A percentile compares a stretch with the other conserved stretches of the same genome.
Evolutionary conservation across 2,797 vertebrate genomes (phyloP).

Genomic region (Dicrostonyx torquatus): DNA sequence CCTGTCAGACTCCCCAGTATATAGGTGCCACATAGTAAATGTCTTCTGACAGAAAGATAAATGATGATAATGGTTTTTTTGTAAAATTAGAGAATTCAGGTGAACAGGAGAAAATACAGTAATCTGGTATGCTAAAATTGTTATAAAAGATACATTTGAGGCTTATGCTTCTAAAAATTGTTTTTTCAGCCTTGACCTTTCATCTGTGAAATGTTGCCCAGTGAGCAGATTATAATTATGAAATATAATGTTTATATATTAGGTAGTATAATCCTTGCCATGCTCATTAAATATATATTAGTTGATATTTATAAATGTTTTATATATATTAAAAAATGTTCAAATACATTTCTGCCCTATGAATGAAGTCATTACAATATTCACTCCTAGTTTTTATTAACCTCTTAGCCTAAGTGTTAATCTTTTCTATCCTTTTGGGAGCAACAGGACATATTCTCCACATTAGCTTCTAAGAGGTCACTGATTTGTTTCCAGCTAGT

Average conservation of each 20-base stretch:
- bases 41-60: slow-evolving; percentile 4
- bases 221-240: slow-evolving; percentile 75
- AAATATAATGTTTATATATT: slow-evolving; percentile 78
- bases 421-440: slow-evolving; percentile 76
- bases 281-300: slow-evolving; percentile 76
- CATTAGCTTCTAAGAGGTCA: slow-evolving; percentile 80
- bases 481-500: slow-evolving; percentile 80
- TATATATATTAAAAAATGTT: slow-evolving; percentile 74
- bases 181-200: slow-evolving; percentile 74
- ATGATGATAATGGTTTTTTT: slow-evolving; percentile 30
- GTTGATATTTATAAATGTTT: slow-evolving; percentile 79
- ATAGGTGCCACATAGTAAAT: slow-evolving; percentile 12
- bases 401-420: slow-evolving; percentile 77
- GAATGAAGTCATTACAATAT: slow-evolving; percentile 70
- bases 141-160: slow-evolving; percentile 62
- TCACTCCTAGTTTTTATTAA: slow-evolving; percentile 81
- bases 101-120: slow-evolving; percentile 67
- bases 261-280: slow-evolving; percentile 58
- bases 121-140: slow-evolving; percentile 71
- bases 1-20: background rate
- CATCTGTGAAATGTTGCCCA: slow-evolving; percentile 74
- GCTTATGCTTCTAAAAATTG: slow-evolving; percentile 62
- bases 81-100: slow-evolving; percentile 53
- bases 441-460: slow-evolving; percentile 73
- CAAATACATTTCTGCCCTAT: slow-evolving; percentile 76